Percentiles rank a stretch among this genome's conserved stretches.
Conservation (phyloP, 2,888 invertebrate genomes). For the Sphecodes monilicornis region DNA sequence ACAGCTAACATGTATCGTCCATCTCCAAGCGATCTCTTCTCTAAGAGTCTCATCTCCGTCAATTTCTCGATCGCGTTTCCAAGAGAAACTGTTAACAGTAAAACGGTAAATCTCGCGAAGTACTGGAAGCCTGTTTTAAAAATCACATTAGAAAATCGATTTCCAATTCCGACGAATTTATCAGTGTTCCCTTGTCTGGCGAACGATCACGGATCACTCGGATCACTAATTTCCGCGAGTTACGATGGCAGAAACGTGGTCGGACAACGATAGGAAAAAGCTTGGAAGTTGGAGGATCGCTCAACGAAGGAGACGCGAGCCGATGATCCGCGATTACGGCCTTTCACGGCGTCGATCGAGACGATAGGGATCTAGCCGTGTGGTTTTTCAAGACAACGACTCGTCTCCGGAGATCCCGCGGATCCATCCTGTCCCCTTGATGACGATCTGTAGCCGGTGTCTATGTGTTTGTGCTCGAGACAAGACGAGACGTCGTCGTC, state of each 20-base stretch:
- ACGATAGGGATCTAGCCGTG: slow-evolving; percentile 54
- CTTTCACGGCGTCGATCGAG: slow-evolving; percentile 54
- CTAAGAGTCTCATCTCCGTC: background rate
- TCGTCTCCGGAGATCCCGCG: slow-evolving; percentile 22
- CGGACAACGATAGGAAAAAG: slow-evolving; percentile 15
- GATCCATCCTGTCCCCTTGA: slow-evolving; percentile 18
- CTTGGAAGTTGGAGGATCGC: background rate
- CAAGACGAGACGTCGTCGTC: slow-evolving; percentile 15
- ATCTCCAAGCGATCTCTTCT: background rate
- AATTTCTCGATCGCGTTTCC: background rate
- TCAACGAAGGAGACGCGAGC: slow-evolving; percentile 30
- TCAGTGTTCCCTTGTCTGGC: background rate
- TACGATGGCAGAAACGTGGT: background rate
- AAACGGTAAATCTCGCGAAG: background rate
- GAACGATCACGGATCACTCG: background rate
- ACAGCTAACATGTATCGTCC: background rate
- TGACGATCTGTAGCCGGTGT: background rate
- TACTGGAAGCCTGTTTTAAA: background rate
- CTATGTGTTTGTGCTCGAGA: background rate
- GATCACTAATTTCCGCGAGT: slow-evolving; percentile 27
- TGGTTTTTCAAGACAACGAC: slow-evolving; percentile 42
- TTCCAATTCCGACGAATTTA: background rate
- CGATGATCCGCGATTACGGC: slow-evolving; percentile 52
- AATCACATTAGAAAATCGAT: background rate
- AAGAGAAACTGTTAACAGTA: background rate